These are phyloP conservation scores for Seira sanloemensis DNA, from an alignment of 2,888 invertebrate species.

Conservation along the genomic window DNA sequence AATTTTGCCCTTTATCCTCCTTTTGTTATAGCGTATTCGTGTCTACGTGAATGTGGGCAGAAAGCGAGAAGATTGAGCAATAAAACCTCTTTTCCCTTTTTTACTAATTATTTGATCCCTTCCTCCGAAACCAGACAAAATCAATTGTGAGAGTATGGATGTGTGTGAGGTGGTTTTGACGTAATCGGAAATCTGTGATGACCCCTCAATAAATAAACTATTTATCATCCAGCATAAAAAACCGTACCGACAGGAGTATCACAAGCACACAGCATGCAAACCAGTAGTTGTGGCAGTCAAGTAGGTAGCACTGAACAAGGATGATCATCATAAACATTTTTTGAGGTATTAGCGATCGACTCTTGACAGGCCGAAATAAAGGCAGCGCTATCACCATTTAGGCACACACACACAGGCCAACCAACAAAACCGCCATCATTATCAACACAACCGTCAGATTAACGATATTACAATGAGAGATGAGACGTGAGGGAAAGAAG, in stretches of 20 bases:
- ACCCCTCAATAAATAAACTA: slow-evolving; percentile 73
- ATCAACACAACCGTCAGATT: slow-evolving; percentile 9
- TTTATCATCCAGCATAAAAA: slow-evolving; percentile 67
- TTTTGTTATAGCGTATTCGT: neutral
- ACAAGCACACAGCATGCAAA: slow-evolving; percentile 44
- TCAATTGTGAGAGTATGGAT: slow-evolving; percentile 33
- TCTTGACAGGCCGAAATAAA: slow-evolving; percentile 60
- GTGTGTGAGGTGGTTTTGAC: slow-evolving; percentile 66
- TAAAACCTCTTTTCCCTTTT: slow-evolving; percentile 33
- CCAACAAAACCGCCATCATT: neutral
- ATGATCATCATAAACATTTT: slow-evolving; percentile 25
- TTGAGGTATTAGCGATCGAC: slow-evolving; percentile 52
- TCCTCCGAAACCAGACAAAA: slow-evolving; percentile 11
- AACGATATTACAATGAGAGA: slow-evolving; percentile 9
- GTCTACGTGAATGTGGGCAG: slow-evolving; percentile 26
- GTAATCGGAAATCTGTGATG: slow-evolving; percentile 73
- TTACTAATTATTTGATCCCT: slow-evolving; percentile 11
- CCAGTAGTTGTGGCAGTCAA: neutral
- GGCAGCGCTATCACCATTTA: neutral
- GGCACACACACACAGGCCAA: slow-evolving; percentile 8
- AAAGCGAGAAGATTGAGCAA: slow-evolving; percentile 55
- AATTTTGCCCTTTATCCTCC: slow-evolving; percentile 29
- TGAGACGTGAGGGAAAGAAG: slow-evolving; percentile 4
- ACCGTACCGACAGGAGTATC: slow-evolving; percentile 45
- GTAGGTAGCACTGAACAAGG: slow-evolving; percentile 3